These are phyloP conservation scores for Sebastolobus alascanus DNA, from an alignment of 2,797 vertebrate species.

Conservation along the genomic window DNA sequence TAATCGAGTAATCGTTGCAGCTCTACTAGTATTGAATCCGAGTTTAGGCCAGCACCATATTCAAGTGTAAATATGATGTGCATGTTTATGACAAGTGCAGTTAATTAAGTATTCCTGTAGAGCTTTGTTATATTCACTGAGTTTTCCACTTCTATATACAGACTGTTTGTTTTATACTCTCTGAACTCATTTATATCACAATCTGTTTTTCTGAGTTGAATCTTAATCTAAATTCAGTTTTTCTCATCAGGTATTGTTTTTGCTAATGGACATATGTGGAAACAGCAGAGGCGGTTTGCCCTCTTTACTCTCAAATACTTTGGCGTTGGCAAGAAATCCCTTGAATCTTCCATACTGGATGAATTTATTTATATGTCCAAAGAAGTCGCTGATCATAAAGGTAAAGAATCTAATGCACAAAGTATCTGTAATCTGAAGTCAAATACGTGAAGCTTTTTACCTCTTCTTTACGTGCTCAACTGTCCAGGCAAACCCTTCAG, in stretches of 20 bases:
- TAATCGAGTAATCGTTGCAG: no score
- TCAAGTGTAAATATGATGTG: not conserved
- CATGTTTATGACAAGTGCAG: not conserved
- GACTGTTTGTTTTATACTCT: not conserved
- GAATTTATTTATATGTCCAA: conserved; percentile 20
- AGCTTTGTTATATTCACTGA: not conserved
- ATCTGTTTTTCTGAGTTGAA: not conserved
- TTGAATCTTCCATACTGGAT: conserved; percentile 76
- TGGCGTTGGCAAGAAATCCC: conserved; percentile 63
- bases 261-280: conserved; percentile 66
- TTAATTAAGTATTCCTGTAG: not conserved
- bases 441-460: not conserved
- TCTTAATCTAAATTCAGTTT: not conserved
- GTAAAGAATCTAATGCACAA: not conserved
- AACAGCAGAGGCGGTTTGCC: conserved; percentile 71
- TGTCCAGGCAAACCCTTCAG: conserved; percentile 79
- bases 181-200: not conserved
- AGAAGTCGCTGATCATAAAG: conserved; percentile 10
- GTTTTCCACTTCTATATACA: not conserved
- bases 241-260: conserved; percentile 62
- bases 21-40: not conserved
- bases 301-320: conserved; percentile 71
- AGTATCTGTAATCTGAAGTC: not conserved
- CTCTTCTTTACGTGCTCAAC: not conserved
- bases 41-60: not conserved